phyloP scores from a whole-genome alignment of 2,797 vertebrate genomes.

The Ibycter americanus region DNA sequence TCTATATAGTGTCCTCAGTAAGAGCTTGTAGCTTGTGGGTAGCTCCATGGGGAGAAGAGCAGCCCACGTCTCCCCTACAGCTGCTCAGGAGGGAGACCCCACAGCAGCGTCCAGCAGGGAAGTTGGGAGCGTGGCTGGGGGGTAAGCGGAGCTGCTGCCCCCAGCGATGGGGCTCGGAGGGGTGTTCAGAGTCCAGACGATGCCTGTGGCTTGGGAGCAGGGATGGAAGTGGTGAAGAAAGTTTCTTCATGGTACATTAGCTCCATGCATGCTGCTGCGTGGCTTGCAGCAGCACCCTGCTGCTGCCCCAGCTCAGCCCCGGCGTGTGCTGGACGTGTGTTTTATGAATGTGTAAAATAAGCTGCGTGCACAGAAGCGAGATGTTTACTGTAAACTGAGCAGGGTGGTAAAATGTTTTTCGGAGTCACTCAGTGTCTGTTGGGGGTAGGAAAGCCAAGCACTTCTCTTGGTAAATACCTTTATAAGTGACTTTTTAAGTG shows the following conservation, averaged over 20 bases:
- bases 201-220: background rate
- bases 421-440: background rate
- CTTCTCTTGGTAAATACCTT: background rate
- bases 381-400: background rate
- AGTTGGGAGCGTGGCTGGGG: background rate
- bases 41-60: background rate
- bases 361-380: background rate
- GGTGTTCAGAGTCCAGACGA: accelerated
- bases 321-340: accelerated
- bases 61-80: background rate
- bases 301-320: accelerated
- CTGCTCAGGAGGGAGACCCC: background rate
- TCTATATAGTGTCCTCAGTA: background rate
- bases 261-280: background rate
- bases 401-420: background rate
- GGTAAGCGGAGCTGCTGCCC: background rate
- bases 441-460: background rate
- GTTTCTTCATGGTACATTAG: background rate
- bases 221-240: background rate
- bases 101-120: background rate
- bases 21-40: background rate
- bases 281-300: background rate
- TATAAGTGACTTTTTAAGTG: background rate
- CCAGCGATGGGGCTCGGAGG: background rate
- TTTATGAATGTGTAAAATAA: background rate